These are phyloP conservation scores for Eudemis profundana DNA, from an alignment of 2,888 invertebrate species.

Conservation along the genomic window DNA sequence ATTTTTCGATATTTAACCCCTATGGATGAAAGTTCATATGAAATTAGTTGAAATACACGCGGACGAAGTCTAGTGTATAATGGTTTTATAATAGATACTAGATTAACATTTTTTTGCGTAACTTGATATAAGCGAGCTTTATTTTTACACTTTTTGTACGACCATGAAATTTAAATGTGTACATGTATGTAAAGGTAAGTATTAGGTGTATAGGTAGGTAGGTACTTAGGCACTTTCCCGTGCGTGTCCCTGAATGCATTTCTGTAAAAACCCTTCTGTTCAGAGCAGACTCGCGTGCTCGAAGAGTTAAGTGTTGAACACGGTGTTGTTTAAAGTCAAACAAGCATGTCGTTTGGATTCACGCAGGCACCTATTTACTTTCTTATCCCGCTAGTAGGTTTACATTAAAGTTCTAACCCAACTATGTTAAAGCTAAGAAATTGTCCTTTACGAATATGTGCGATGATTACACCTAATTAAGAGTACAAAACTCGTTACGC, in stretches of 20 bases:
- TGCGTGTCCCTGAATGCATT: slow-evolving; percentile 78
- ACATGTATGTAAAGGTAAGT: neutral
- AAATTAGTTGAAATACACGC: too few relatives aligned
- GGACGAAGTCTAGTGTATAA: too few relatives aligned
- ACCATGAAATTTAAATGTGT: neutral
- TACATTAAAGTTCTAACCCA: neutral
- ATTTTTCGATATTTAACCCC: too few relatives aligned
- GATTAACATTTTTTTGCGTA: too few relatives aligned
- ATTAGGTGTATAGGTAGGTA: slow-evolving; percentile 11
- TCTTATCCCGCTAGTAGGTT: neutral
- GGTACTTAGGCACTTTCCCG: slow-evolving; percentile 50
- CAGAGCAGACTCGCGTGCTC: slow-evolving; percentile 53
- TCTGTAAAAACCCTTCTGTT: slow-evolving; percentile 61
- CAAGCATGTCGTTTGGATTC: neutral
- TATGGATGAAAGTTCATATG: too few relatives aligned
- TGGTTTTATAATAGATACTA: too few relatives aligned
- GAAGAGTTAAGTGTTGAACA: slow-evolving; percentile 48
- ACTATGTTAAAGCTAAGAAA: neutral
- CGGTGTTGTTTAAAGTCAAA: slow-evolving; percentile 16
- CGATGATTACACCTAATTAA: slow-evolving; percentile 13
- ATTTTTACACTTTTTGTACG: too few relatives aligned
- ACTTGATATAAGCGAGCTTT: too few relatives aligned
- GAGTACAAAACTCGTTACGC: slow-evolving; percentile 15
- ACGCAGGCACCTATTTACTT: neutral
- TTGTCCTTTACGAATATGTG: slow-evolving; percentile 4